Percentiles rank a stretch among this genome's conserved stretches.
phyloP scores from a whole-genome alignment of 1,140 invertebrate species.

The Zaprionus taronus region DNA sequence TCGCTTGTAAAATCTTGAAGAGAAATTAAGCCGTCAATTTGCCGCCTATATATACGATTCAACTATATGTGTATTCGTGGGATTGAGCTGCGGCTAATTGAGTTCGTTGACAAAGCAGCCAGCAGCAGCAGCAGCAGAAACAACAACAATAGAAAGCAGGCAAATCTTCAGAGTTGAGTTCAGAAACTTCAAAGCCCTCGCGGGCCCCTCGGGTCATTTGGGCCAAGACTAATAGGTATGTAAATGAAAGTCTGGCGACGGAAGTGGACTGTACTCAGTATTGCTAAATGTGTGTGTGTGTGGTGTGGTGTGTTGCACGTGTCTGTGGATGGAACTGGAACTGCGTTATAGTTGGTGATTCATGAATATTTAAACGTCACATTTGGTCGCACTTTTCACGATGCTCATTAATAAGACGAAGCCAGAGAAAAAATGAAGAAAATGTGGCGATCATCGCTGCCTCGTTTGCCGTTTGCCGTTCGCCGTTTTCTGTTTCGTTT shows the following conservation, averaged over 20 bases:
- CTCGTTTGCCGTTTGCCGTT: constrained; percentile 57
- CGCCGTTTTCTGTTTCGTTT: constrained; percentile 65
- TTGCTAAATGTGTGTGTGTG: not conserved
- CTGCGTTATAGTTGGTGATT: constrained; percentile 76
- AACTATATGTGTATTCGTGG: not conserved
- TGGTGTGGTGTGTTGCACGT: constrained; percentile 25
- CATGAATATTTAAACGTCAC: constrained; percentile 84
- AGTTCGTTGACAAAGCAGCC: constrained; percentile 14
- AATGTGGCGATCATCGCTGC: constrained; percentile 75
- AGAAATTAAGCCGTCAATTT: not conserved
- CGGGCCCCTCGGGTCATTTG: constrained; percentile 35
- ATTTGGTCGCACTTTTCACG: constrained; percentile 84
- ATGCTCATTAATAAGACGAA: constrained; percentile 82
- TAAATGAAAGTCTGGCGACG: constrained; percentile 58
- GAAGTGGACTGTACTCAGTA: constrained; percentile 38
- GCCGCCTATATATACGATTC: not conserved
- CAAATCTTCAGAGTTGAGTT: constrained; percentile 3
- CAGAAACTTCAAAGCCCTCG: not conserved
- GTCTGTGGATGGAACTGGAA: constrained; percentile 53
- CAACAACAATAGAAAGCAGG: constrained; percentile 4
- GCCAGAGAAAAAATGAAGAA: constrained; percentile 70
- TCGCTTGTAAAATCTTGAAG: too few species aligned
- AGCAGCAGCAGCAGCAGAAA: not conserved
- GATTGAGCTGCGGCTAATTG: constrained; percentile 11
- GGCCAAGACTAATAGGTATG: constrained; percentile 57